Evolutionary conservation across 2,113 vertebrate species (phyloP).

Genomic region (Psilopsiagon aymara): DNA sequence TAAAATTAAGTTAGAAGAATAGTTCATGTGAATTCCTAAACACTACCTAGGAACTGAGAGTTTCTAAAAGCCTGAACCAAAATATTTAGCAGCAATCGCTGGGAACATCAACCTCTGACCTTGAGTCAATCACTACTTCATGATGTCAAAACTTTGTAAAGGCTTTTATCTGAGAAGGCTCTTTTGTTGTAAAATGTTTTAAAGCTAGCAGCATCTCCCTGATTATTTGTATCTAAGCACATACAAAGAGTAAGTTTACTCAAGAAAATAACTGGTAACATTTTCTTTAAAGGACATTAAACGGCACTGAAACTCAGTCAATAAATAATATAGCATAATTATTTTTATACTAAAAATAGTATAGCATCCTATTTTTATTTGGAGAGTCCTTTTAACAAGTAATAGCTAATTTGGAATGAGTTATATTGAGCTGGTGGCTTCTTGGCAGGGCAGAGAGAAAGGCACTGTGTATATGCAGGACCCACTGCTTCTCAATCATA

Average conservation of each 20-base stretch:
- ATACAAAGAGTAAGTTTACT: not conserved
- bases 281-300: not conserved
- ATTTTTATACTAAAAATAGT: not conserved
- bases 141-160: not conserved
- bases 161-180: not conserved
- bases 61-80: not conserved
- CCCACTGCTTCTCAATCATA: rapidly evolving
- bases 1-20: not conserved
- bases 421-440: not conserved
- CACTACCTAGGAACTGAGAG: not conserved
- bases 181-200: not conserved
- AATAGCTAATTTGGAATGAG: not conserved
- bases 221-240: not conserved
- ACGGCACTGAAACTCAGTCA: not conserved
- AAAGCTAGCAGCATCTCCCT: not conserved
- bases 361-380: not conserved
- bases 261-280: not conserved
- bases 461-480: rapidly evolving
- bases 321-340: not conserved
- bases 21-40: not conserved
- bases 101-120: not conserved
- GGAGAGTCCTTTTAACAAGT: not conserved
- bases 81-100: not conserved
- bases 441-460: not conserved
- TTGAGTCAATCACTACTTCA: not conserved